Evolutionary conservation across 2,888 invertebrate species (phyloP), one percentile per base, ranked within the genome.

Genomic region (Leuctra nigra): DNA sequence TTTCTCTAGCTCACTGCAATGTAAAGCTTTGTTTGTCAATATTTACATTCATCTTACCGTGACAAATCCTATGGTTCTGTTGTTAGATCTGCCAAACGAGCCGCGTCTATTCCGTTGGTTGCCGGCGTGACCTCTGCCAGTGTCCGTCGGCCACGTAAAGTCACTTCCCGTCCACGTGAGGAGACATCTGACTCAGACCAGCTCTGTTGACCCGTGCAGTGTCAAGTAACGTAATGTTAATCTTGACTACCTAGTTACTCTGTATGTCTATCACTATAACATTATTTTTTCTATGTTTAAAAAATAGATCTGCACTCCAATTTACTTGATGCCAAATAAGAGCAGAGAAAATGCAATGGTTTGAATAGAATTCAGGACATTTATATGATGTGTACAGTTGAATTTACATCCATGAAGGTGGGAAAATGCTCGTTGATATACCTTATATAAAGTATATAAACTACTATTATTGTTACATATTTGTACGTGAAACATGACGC

Each of bases 11-110:
- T n/a, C n/a, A n/a, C n/a, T n/a, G n/a, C n/a, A n/a, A n/a, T n/a
- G n/a, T n/a, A n/a, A n/a, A n/a, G n/a, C n/a, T n/a, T n/a, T n/a
- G n/a, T n/a, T n/a, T n/a, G n/a, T n/a, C n/a, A n/a, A n/a, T n/a
- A n/a, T n/a, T n/a, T n/a, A n/a, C n/a, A n/a, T n/a, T n/a, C 14
- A 9, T 24, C 22, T 24, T 6, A n/a, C 47, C 47, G 16, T n/a
- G 25, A 18, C 1, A n/a, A n/a, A 20, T 47, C 25, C 1, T 47
- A n/a, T 47, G 23, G 25, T 14, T 47, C n/a, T 33, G 6, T 24
- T n/a, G 25, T 47, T 46, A 76, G 76, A 66, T 71, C 75, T 62
- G 72, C 75, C 35, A 76, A 75, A 62, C 70, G 76, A 56, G 72
- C 75, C 29, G 71, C 73, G 29, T 74, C 76, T 3, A 75, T 75